A percentile compares a stretch with the other conserved stretches of the same genome.
phyloP scores from a whole-genome alignment of 2,888 invertebrate genomes.

The Napeogenes inachia region DNA sequence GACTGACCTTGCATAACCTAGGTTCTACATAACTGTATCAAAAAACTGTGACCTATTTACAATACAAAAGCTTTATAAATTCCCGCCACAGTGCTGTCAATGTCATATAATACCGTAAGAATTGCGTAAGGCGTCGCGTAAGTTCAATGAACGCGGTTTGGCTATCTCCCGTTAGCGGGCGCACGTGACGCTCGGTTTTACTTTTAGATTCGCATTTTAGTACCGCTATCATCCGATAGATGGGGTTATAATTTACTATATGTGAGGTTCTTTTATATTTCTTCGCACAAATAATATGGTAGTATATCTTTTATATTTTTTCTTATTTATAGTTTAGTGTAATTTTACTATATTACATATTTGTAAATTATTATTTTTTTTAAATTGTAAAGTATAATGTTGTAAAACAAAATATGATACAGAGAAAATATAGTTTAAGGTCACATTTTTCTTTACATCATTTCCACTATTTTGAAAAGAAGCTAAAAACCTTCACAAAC shows the following conservation, averaged over 20 bases:
- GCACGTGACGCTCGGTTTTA: slow-evolving; percentile 67
- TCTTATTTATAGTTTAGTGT: no score
- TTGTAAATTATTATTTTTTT: no score
- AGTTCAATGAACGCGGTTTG: slow-evolving; percentile 68
- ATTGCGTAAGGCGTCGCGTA: slow-evolving; percentile 26
- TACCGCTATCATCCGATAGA: slow-evolving; percentile 67
- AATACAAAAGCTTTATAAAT: slow-evolving; percentile 61
- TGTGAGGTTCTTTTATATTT: no score
- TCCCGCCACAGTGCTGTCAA: slow-evolving; percentile 51
- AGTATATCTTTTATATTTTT: no score
- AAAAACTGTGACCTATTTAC: slow-evolving; percentile 54
- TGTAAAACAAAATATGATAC: no score
- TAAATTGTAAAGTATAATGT: no score
- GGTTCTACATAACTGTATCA: not conserved
- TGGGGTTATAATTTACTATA: slow-evolving; percentile 41
- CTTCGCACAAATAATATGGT: no score
- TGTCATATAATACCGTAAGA: slow-evolving; percentile 35
- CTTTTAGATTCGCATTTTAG: slow-evolving; percentile 67
- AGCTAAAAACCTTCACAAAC: not conserved
- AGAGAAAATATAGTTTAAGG: slow-evolving; percentile 1
- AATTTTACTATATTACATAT: no score
- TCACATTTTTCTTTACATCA: not conserved
- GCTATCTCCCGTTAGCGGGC: slow-evolving; percentile 67
- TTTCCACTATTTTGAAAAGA: slow-evolving; percentile 6
- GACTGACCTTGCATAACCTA: not conserved